Evolutionary conservation across 2,888 invertebrate species (phyloP), one percentile per base, ranked within the genome.

Genomic region (Cartodere bifasciata): DNA sequence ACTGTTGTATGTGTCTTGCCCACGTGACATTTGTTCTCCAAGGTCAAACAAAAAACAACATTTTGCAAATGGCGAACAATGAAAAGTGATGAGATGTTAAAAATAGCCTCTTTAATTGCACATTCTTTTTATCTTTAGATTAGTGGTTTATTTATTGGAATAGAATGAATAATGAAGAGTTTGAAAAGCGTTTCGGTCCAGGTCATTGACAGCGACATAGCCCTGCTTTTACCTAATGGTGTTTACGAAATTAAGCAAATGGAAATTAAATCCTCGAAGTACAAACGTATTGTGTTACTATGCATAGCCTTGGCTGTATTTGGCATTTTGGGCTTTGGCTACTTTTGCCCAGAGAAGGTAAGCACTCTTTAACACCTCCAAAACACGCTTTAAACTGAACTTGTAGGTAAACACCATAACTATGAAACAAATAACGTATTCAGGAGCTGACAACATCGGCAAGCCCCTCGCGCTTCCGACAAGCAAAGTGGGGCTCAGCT

Each of bases 281-380:
- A 85, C 55, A 75, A 81, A 56, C 76, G 77, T 65, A 75, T 84
- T 57, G 78, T 80, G 53, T 68, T 83, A 52, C 72, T 86, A 62
- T 86, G 86, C 64, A 68, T 86, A 53, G 70, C 79, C 49, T 69
- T 87, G 52, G 82, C 84, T 45, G 69, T 87, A 42, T 80, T 82
- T 56, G 85, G 87, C 44, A 85, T 87, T 61, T 74, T 88, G 47
- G 87, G 84, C 50, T 81, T 87, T 58, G 86, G 87, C 51, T 87
- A 86, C 61, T 86, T 86, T 55, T 87, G 86, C 57, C 84, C 85
- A 42, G 86, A 87, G 59, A 82, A 83, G 68, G 79, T 81, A 52
- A 68, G 70, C 28, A 5, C 9, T 17, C 14, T 11, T 5, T 29
- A 13, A 20, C 14, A 7, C n/a, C 6, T 28, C 13, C 11, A 15